A percentile compares a stretch with the other conserved stretches of the same genome.
Conservation (phyloP, 2,888 invertebrate genomes). For the Protodeltote pygarga region DNA sequence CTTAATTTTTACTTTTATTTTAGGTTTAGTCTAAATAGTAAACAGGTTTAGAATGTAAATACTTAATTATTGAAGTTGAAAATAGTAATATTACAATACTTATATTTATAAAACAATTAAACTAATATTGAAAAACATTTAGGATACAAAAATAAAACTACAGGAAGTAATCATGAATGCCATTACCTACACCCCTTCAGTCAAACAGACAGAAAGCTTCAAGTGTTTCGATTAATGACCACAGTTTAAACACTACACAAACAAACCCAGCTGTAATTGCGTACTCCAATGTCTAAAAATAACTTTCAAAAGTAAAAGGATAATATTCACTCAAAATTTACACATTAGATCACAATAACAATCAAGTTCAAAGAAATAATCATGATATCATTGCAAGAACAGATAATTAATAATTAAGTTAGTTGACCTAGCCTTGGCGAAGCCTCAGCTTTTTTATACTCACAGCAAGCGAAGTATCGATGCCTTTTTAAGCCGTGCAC, state of each 20-base stretch:
- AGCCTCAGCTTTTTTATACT: constrained; percentile 51
- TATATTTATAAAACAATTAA: not conserved
- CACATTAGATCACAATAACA: constrained; percentile 55
- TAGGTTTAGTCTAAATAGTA: too few relatives aligned
- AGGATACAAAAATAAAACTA: constrained; percentile 15
- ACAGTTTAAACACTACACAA: constrained; percentile 61
- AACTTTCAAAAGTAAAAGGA: constrained; percentile 65
- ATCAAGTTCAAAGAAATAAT: constrained; percentile 66
- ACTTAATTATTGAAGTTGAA: not conserved
- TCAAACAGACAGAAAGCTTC: constrained; percentile 19
- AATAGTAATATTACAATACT: not conserved
- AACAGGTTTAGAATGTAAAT: too few relatives aligned
- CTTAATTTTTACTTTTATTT: too few relatives aligned
- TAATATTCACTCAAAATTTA: constrained; percentile 46
- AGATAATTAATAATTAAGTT: constrained; percentile 64
- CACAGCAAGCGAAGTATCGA: constrained; percentile 51
- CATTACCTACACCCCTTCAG: constrained; percentile 29
- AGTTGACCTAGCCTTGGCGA: constrained; percentile 52
- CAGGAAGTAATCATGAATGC: constrained; percentile 32
- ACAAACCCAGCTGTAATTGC: constrained; percentile 64
- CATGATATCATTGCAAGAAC: constrained; percentile 78
- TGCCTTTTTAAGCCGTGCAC: constrained; percentile 37
- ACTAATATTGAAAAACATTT: constrained; percentile 2
- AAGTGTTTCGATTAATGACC: constrained; percentile 46
- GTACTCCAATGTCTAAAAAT: constrained; percentile 75